Percentiles rank a stretch among this genome's conserved stretches.
Evolutionary conservation across 2,888 invertebrate genomes (phyloP).

Genomic region (Pocota personata): DNA sequence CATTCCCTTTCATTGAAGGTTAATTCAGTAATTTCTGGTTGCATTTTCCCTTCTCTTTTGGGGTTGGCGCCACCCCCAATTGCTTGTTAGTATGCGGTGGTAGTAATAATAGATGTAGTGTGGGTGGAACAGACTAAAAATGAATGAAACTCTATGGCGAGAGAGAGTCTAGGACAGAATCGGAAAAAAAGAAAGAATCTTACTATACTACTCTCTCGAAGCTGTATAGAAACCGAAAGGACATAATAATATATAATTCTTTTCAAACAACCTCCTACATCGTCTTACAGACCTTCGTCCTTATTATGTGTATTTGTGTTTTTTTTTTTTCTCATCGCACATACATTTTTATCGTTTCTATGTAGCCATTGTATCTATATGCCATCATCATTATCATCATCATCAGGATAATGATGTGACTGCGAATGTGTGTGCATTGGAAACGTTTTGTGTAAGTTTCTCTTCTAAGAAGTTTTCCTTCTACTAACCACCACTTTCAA

Average conservation of each 20-base stretch:
- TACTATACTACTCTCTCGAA: conserved; percentile 4
- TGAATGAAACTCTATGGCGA: conserved; percentile 60
- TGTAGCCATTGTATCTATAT: conserved; percentile 60
- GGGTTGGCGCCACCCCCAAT: neutral
- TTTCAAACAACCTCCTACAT: conserved; percentile 13
- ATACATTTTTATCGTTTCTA: conserved; percentile 58
- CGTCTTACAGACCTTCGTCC: conserved; percentile 17
- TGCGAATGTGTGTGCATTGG: conserved; percentile 67
- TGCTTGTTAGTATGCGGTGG: conserved; percentile 42
- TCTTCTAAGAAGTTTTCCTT: conserved; percentile 69
- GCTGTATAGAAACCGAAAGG: conserved; percentile 64
- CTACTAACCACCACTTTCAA: conserved; percentile 39
- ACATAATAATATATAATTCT: conserved; percentile 69
- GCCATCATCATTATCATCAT: conserved; percentile 58
- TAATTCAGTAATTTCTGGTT: conserved; percentile 74
- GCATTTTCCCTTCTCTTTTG: conserved; percentile 47
- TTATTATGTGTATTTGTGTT: conserved; percentile 40
- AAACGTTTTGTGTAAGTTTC: conserved; percentile 66
- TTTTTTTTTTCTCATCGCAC: conserved; percentile 12
- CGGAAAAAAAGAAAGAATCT: conserved; percentile 8
- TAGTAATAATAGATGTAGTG: conserved; percentile 57
- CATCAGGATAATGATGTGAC: conserved; percentile 60
- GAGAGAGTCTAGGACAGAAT: conserved; percentile 50
- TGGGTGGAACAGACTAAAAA: conserved; percentile 66
- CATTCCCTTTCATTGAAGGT: conserved; percentile 73